phyloP scores from a whole-genome alignment of 2,797 vertebrate species.

The Picus viridis region DNA sequence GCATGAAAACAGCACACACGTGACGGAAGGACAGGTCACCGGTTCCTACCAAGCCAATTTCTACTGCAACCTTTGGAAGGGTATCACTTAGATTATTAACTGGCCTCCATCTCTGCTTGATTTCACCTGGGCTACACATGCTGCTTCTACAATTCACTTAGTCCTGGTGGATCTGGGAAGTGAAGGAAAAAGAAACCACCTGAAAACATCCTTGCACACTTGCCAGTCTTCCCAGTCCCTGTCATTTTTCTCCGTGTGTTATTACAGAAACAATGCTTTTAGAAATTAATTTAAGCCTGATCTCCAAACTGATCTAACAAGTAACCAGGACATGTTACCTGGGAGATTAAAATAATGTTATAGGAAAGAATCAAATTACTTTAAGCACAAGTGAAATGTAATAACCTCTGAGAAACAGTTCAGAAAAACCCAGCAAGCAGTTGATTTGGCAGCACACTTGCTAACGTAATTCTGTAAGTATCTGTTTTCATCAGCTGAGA shows the following conservation, averaged over 20 bases:
- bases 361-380: conserved; percentile 15
- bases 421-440: background rate
- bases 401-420: background rate
- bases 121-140: conserved; percentile 27
- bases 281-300: background rate
- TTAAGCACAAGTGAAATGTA: conserved; percentile 13
- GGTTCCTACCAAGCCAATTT: background rate
- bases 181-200: conserved; percentile 8
- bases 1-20: background rate
- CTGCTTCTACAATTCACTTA: conserved; percentile 39
- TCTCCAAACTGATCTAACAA: conserved; percentile 19
- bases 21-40: background rate
- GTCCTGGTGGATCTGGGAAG: conserved; percentile 8
- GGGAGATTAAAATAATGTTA: background rate
- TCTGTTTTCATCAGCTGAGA: conserved; percentile 26
- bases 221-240: background rate
- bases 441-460: background rate
- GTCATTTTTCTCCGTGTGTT: background rate
- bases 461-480: background rate
- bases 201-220: background rate
- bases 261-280: background rate
- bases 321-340: background rate
- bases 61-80: background rate
- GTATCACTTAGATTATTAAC: background rate
- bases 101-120: conserved; percentile 6